phyloP scores from a whole-genome alignment of 2,113 vertebrate species.

The Apodemus speciosus region DNA sequence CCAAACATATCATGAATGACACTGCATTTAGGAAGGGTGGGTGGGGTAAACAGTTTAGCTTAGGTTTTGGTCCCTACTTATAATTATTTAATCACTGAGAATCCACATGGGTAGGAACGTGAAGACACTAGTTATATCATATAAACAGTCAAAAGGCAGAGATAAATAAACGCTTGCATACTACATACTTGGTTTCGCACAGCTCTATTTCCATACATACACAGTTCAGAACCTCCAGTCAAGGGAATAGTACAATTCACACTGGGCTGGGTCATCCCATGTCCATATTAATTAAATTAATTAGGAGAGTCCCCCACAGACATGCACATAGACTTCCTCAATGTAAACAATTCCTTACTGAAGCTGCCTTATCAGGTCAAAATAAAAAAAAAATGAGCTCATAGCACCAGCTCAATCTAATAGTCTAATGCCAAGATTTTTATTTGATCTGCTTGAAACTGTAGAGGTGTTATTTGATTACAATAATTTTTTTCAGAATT shows the following conservation, averaged over 20 bases:
- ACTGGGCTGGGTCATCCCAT: background rate
- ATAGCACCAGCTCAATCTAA: background rate
- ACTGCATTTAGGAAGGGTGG: background rate
- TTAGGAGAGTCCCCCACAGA: background rate
- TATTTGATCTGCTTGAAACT: background rate
- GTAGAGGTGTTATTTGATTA: background rate
- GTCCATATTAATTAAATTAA: background rate
- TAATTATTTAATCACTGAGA: background rate
- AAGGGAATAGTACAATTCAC: background rate
- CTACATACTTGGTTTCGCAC: background rate
- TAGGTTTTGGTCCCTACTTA: background rate
- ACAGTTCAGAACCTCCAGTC: background rate
- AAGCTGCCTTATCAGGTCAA: background rate
- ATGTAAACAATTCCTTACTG: background rate
- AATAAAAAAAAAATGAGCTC: background rate
- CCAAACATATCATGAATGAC: background rate
- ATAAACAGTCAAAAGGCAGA: background rate
- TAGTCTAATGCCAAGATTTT: background rate
- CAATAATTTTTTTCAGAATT: background rate
- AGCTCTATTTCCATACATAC: background rate
- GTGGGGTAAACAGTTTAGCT: background rate
- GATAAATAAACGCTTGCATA: background rate
- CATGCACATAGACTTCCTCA: background rate
- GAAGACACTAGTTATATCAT: background rate
- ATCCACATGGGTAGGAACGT: background rate